Percentiles rank a stretch among this genome's conserved stretches.
These are phyloP conservation scores for Hipposideros armiger DNA, from an alignment of 2,113 vertebrate genomes.

Conservation along the genomic window DNA sequence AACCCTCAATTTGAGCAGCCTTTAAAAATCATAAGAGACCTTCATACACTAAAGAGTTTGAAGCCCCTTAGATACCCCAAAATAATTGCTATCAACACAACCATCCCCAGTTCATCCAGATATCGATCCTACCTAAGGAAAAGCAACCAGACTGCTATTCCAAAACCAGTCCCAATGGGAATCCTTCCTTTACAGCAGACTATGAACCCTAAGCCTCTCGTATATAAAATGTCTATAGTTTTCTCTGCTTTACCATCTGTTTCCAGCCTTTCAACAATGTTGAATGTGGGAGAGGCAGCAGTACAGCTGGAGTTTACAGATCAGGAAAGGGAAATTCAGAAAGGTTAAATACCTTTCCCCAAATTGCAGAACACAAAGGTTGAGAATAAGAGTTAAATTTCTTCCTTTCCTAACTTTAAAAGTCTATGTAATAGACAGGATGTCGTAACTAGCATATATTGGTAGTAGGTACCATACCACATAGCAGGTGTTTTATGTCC, in stretches of 20 bases:
- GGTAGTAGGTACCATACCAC: background rate
- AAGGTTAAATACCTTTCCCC: background rate
- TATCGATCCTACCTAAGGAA: background rate
- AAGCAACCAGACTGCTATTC: background rate
- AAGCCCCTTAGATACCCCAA: background rate
- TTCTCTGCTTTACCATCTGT: background rate
- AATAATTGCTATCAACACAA: background rate
- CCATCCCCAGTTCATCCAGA: background rate
- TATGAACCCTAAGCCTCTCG: background rate
- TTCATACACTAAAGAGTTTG: background rate
- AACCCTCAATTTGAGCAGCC: background rate
- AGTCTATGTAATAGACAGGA: background rate
- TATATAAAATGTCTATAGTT: background rate
- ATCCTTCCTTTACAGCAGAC: background rate
- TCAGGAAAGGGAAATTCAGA: background rate
- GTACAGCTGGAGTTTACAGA: background rate
- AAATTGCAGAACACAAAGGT: background rate
- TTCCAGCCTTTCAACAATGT: background rate
- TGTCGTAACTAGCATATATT: background rate
- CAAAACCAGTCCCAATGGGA: background rate
- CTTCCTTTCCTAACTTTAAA: background rate
- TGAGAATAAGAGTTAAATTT: background rate
- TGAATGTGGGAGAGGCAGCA: background rate
- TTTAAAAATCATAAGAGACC: background rate
- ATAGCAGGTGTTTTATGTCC: background rate